These are phyloP conservation scores for Xyrichtys novacula DNA, from an alignment of 2,797 vertebrate genomes.

Conservation along the genomic window DNA sequence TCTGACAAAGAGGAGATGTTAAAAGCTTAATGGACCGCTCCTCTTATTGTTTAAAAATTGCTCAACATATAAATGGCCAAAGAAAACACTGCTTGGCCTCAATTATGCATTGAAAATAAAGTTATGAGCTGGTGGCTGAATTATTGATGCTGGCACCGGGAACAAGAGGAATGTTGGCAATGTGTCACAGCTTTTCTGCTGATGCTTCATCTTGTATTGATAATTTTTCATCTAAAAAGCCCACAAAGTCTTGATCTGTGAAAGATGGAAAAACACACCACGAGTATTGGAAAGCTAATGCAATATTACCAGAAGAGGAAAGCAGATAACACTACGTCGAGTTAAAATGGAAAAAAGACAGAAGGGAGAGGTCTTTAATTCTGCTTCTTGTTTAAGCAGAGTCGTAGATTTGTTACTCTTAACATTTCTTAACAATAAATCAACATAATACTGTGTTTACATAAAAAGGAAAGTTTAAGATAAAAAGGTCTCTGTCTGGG, in stretches of 20 bases:
- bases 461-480: slow-evolving; percentile 42
- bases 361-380: slow-evolving; percentile 9
- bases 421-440: background rate
- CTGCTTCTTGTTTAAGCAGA: slow-evolving; percentile 4
- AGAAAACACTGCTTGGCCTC: slow-evolving; percentile 77
- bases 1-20: slow-evolving; percentile 59
- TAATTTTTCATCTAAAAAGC: slow-evolving; percentile 81
- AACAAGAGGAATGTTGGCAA: slow-evolving; percentile 76
- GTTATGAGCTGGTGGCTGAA: slow-evolving; percentile 81
- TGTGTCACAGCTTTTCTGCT: slow-evolving; percentile 78
- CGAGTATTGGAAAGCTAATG: slow-evolving; percentile 79
- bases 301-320: slow-evolving; percentile 76
- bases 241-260: slow-evolving; percentile 80
- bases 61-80: slow-evolving; percentile 74
- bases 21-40: slow-evolving; percentile 77
- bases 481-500: slow-evolving; percentile 43
- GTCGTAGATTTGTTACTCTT: background rate
- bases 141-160: slow-evolving; percentile 83
- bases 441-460: background rate
- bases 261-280: slow-evolving; percentile 79
- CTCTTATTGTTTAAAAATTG: slow-evolving; percentile 80
- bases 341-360: slow-evolving; percentile 59
- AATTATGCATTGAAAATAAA: slow-evolving; percentile 84
- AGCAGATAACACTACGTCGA: slow-evolving; percentile 65
- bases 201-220: slow-evolving; percentile 82